Evolutionary conservation across 1,140 invertebrate species (phyloP), one percentile per base, ranked within the genome.

Genomic region (Phymorhynchus buccinoides): DNA sequence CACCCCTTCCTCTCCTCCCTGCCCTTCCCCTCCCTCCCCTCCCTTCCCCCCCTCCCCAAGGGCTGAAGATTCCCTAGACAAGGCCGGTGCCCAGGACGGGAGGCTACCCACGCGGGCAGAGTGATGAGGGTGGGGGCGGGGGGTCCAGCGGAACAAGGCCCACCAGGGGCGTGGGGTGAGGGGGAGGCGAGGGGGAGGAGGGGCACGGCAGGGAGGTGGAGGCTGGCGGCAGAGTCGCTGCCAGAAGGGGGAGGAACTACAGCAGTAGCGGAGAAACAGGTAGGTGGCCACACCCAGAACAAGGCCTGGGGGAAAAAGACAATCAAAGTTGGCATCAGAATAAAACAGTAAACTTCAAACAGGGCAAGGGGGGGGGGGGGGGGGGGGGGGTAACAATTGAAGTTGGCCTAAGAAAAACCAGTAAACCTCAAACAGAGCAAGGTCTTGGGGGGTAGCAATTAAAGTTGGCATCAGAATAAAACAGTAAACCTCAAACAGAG

Each of bases 201-300:
- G 62, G 62, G 27, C 18, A 4, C 27, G 27, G 18, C 22, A 4
- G 27, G 9, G 9, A n/a, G 30, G 62, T 16, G 30, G 9, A 9
- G 48, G 7, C 62, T n/a, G 3, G 9, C 62, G 9, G 9, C 62
- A n/a, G n/a, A n/a, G n/a, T n/a, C n/a, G n/a, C n/a, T n/a, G n/a
- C 16, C 16, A 66, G 56, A 66, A 66, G 56, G 16, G 30, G 56
- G 16, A 66, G 30, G 56, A 66, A 18, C 78, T 12, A 16, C 39
- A 80, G 30, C 78, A 80, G 9, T 32, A 32, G 30, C 35, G 22
- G 4, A 48, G 14, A 39, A 80, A 42, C n/a, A 80, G 42, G 78
- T 48, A 80, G 41, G 78, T 80, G n/a, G 39, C 78, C 39, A 80
- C 41, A 9, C 78, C 48, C n/a, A 80, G 48, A 9, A 16, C 78